These are phyloP conservation scores for Nesospiza acunhae DNA, from an alignment of 2,113 vertebrate genomes.

Conservation along the genomic window DNA sequence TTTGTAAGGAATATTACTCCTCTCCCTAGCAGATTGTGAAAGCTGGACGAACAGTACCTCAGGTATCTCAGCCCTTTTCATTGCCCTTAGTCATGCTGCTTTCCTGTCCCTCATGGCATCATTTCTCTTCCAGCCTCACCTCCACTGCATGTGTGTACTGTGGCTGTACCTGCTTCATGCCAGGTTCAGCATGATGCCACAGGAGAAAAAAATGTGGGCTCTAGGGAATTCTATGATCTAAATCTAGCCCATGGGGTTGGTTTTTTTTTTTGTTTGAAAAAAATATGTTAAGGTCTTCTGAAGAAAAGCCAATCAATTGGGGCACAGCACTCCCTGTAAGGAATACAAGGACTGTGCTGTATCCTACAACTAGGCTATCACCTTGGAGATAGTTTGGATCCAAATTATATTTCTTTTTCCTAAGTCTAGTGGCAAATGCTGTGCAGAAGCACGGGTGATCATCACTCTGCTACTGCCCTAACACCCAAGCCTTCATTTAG, in stretches of 20 bases:
- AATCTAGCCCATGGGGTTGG: neutral
- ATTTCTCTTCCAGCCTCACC: neutral
- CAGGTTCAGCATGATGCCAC: neutral
- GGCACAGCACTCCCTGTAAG: neutral
- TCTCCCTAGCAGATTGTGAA: neutral
- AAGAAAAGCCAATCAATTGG: neutral
- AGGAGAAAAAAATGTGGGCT: neutral
- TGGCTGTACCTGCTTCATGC: neutral
- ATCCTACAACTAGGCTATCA: neutral
- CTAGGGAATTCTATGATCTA: neutral
- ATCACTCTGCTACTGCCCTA: neutral
- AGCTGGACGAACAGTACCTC: neutral
- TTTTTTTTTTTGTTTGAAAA: neutral
- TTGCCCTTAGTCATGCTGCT: neutral
- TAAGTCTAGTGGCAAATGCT: neutral
- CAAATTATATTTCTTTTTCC: neutral
- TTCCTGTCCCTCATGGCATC: neutral
- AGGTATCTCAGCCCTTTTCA: neutral
- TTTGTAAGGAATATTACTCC: neutral
- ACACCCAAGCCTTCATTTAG: neutral
- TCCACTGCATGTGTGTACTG: accelerated
- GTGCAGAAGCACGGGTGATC: neutral
- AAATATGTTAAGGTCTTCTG: neutral
- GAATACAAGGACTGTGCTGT: neutral
- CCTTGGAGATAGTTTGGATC: neutral